Percentiles rank a stretch among this genome's conserved stretches.
phyloP scores from a whole-genome alignment of 2,888 invertebrate species.

The Catocala sponsa region DNA sequence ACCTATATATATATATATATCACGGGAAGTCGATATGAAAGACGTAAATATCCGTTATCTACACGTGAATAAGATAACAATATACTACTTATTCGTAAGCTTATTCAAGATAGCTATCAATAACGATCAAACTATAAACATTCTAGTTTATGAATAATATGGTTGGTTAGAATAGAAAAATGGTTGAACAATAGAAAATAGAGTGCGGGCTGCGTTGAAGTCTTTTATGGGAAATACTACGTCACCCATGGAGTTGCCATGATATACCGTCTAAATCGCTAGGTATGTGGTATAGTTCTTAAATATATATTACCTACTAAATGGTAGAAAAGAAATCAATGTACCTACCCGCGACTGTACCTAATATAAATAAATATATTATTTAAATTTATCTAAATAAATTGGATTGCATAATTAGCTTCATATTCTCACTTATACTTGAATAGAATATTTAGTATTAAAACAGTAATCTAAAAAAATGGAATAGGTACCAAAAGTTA shows the following conservation, averaged over 20 bases:
- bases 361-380: slow-evolving; percentile 21
- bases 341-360: slow-evolving; percentile 3
- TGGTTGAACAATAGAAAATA: slow-evolving; percentile 32
- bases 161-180: slow-evolving; percentile 23
- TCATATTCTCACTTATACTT: background rate
- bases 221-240: slow-evolving; percentile 60
- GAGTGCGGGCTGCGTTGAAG: slow-evolving; percentile 60
- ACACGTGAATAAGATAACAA: too few relatives aligned
- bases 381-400: slow-evolving; percentile 1
- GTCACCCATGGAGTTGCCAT: slow-evolving; percentile 35
- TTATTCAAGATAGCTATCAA: slow-evolving; percentile 8
- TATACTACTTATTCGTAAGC: background rate
- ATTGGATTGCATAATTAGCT: background rate
- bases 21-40: too few relatives aligned
- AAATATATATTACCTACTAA: background rate
- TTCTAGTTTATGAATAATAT: slow-evolving; percentile 26
- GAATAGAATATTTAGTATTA: background rate
- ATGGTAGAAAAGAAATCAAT: background rate
- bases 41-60: too few relatives aligned
- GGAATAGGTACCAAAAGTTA: slow-evolving; percentile 16
- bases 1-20: too few relatives aligned
- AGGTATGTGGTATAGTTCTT: background rate
- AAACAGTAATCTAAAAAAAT: slow-evolving; percentile 7
- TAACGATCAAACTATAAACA: slow-evolving; percentile 2
- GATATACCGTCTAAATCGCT: background rate